Evolutionary conservation across 1,140 invertebrate species (phyloP), one percentile per base, ranked within the genome.

Genomic region (Chlorops oryzae): DNA sequence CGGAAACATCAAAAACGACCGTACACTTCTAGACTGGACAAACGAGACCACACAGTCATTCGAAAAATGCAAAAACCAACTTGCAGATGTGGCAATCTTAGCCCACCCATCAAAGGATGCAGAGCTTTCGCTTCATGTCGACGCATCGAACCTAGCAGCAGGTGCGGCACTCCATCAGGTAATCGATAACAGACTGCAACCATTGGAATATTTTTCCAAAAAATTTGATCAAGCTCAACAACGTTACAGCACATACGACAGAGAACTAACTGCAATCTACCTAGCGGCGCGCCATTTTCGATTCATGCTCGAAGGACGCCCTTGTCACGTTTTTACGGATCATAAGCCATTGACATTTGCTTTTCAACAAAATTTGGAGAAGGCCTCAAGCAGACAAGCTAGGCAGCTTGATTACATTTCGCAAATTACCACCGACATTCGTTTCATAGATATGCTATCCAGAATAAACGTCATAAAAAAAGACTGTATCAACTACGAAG

Each of bases 161-260:
- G 70, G 59, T 3, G 67, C 57, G 3, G 53, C 53, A 25, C 39
- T 72, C 10, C 59, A 73, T 49, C 60, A 73, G 55, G 40, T 27
- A 7, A 17, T 43, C n/a, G 21, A 52, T 12, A 42, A 35, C 9
- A 27, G 24, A 2, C 62, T 56, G 59, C 40, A 69, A 56, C 70
- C 73, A 3, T 23, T 75, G 0, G 66, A 39, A 25, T 75, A 74
- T 40, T 74, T 70, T 42, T 72, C 63, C 1, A 62, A 51, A 9
- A 73, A 73, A 51, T 34, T 73, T 1, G 48, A 17, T 5, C 10
- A 5, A 13, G 40, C 59, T 0, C 55, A 77, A 52, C 21, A 18
- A 1, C 56, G 61, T 12, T 76, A 71, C 49, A 56, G 47, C 17
- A 51, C 64, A 2, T 71, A 57, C 54, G 61, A 73, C 63, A 2